phyloP scores from a whole-genome alignment of 2,797 vertebrate genomes.

The Holocentrus rufus region DNA sequence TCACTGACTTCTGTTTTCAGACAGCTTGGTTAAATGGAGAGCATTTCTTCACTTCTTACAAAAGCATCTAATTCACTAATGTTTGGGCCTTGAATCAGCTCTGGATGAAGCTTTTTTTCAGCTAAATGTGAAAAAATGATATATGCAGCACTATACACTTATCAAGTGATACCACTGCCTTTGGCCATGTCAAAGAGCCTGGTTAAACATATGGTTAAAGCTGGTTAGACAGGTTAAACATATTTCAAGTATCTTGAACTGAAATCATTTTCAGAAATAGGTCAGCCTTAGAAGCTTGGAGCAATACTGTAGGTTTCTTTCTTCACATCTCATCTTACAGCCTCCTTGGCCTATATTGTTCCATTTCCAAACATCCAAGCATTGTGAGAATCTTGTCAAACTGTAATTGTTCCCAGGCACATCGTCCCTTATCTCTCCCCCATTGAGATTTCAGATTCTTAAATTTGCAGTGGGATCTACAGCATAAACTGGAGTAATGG shows the following conservation, averaged over 20 bases:
- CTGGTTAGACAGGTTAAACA: no score
- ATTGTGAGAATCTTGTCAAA: neutral
- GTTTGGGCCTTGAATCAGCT: no score
- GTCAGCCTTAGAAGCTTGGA: neutral
- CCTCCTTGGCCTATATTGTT: neutral
- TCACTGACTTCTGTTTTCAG: no score
- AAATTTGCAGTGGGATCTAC: neutral
- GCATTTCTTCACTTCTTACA: no score
- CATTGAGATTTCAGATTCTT: neutral
- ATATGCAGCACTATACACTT: no score
- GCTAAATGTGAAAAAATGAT: no score
- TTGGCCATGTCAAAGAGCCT: neutral
- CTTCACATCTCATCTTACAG: neutral
- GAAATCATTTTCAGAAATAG: neutral
- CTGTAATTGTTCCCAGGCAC: slow-evolving; percentile 1
- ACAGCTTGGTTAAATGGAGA: no score
- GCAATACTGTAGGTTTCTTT: neutral
- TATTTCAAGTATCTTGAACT: neutral
- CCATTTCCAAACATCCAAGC: slow-evolving; percentile 1
- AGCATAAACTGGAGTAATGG: neutral
- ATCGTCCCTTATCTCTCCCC: neutral
- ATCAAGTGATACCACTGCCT: neutral
- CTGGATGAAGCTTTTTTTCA: no score
- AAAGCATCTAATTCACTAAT: no score
- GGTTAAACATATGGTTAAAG: no score